Conservation (phyloP, 2,113 vertebrate species). For the Etheostoma spectabile region DNA sequence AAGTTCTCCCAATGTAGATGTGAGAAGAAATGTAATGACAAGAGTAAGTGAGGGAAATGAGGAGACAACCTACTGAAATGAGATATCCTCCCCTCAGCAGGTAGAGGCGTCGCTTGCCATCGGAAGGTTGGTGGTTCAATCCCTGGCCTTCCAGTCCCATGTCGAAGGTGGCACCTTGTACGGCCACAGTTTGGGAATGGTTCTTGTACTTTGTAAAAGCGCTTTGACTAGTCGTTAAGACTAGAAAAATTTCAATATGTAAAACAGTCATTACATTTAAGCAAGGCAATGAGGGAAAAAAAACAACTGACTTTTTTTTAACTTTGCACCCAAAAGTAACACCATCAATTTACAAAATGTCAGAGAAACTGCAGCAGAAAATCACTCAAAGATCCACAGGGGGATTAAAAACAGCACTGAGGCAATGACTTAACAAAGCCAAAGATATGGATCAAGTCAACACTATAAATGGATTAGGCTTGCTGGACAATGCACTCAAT, state of each 20-base stretch:
- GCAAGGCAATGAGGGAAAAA: background rate
- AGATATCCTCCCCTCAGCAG: background rate
- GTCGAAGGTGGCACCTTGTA: too few relatives aligned
- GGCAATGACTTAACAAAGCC: constrained; percentile 3
- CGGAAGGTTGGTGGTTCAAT: too few relatives aligned
- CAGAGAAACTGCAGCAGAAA: constrained; percentile 14
- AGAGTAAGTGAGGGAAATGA: constrained; percentile 1
- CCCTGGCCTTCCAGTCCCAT: too few relatives aligned
- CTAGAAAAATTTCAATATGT: too few relatives aligned
- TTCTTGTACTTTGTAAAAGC: too few relatives aligned
- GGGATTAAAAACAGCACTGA: background rate
- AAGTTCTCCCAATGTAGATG: background rate
- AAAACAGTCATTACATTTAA: background rate
- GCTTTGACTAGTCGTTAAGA: too few relatives aligned
- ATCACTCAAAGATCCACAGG: background rate
- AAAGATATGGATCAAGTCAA: background rate
- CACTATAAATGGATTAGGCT: constrained; percentile 13
- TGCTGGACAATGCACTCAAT: constrained; percentile 8
- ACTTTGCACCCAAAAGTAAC: background rate
- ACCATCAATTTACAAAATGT: background rate
- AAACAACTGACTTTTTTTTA: background rate
- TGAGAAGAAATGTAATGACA: background rate
- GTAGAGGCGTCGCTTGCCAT: too few relatives aligned
- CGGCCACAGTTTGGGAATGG: too few relatives aligned
- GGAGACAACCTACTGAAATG: background rate